These are phyloP conservation scores for Rotaria macrura DNA, from an alignment of 2,888 invertebrate genomes.

Conservation along the genomic window DNA sequence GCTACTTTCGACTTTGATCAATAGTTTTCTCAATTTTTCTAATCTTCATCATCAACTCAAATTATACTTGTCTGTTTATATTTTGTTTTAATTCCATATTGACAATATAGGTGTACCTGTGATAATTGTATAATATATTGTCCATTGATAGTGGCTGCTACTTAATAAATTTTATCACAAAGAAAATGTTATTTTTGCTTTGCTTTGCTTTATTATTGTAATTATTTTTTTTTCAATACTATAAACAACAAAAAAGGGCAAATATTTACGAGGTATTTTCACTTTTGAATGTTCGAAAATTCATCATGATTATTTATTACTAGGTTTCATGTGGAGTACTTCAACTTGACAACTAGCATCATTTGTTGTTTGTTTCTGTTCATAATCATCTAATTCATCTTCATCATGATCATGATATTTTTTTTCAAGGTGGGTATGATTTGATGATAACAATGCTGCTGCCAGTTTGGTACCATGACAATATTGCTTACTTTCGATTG, in stretches of 20 bases:
- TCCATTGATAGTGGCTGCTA: background rate
- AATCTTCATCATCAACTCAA: background rate
- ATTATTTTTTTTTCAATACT: background rate
- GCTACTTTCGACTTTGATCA: background rate
- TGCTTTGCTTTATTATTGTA: too few relatives aligned
- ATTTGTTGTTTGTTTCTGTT: background rate
- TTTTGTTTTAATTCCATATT: background rate
- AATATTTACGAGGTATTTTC: background rate
- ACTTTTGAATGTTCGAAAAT: background rate
- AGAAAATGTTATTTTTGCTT: background rate
- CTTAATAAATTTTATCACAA: background rate
- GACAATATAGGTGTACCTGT: background rate
- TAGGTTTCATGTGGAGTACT: background rate
- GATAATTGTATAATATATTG: background rate
- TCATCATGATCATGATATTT: background rate
- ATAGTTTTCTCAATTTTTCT: background rate
- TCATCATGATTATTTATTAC: background rate
- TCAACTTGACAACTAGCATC: background rate
- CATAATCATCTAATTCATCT: background rate
- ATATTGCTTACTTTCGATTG: background rate
- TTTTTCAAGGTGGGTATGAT: background rate
- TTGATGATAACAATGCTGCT: background rate
- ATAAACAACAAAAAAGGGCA: background rate
- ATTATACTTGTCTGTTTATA: background rate
- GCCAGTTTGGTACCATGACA: accelerated